Conservation (phyloP, 2,797 vertebrate genomes). For the Distichodus sexfasciatus region DNA sequence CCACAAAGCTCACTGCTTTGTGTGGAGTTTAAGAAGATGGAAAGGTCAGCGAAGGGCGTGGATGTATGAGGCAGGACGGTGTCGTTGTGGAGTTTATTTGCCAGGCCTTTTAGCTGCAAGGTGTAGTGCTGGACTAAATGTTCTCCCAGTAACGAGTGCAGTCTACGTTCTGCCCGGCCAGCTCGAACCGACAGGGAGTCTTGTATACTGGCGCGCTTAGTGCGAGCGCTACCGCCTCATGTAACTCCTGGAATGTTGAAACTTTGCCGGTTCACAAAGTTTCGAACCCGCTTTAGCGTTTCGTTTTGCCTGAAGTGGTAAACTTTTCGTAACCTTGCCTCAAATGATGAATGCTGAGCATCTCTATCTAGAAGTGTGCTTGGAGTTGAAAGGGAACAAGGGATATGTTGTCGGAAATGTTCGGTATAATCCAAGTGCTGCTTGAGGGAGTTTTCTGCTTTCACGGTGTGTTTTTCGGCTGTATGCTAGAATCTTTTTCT, state of each 20-base stretch:
- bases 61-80: constrained; percentile 52
- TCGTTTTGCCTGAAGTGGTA: not conserved
- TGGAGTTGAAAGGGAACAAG: too few relatives aligned
- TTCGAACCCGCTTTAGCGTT: too few relatives aligned
- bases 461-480: too few relatives aligned
- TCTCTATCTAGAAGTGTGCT: too few relatives aligned
- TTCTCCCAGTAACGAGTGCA: constrained; percentile 81
- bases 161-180: constrained; percentile 76
- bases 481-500: too few relatives aligned
- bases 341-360: too few relatives aligned
- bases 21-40: constrained; percentile 21
- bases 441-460: too few relatives aligned
- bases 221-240: constrained; percentile 67
- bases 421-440: too few relatives aligned
- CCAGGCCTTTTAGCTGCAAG: constrained; percentile 81
- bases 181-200: constrained; percentile 73
- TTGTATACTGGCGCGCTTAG: constrained; percentile 76
- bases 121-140: constrained; percentile 78
- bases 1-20: constrained; percentile 55
- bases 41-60: constrained; percentile 25
- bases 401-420: too few relatives aligned
- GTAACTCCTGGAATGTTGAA: constrained; percentile 61
- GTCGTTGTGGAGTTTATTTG: constrained; percentile 64
- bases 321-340: too few relatives aligned
- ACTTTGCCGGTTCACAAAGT: too few relatives aligned